These are phyloP conservation scores for Platichthys flesus DNA, from an alignment of 2,113 vertebrate genomes.

Conservation along the genomic window DNA sequence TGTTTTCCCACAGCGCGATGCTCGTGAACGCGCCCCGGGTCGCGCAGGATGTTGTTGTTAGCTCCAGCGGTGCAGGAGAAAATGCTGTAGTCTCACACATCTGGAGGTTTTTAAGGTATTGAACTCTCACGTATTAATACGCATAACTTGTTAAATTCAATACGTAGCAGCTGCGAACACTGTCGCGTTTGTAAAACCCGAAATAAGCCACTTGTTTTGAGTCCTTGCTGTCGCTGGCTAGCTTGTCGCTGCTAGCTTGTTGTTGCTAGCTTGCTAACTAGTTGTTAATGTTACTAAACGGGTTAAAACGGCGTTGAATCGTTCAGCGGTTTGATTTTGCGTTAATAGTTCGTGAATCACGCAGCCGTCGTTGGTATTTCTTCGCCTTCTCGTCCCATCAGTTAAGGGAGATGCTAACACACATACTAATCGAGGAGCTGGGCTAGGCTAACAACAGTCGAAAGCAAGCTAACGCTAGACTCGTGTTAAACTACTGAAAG, in stretches of 20 bases:
- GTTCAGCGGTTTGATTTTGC: accelerated
- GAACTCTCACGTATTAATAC: not conserved
- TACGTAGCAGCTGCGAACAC: not conserved
- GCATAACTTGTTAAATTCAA: too few species aligned
- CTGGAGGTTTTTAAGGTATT: slow-evolving; percentile 59
- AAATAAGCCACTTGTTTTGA: not conserved
- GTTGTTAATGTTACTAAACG: not conserved
- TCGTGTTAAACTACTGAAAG: not conserved
- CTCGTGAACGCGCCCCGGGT: slow-evolving; percentile 37
- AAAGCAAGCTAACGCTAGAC: not conserved
- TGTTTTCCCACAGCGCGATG: not conserved
- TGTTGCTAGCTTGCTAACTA: slow-evolving; percentile 34
- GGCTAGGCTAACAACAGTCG: slow-evolving; percentile 42
- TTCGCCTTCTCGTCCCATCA: accelerated
- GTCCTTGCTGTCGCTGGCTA: slow-evolving; percentile 19
- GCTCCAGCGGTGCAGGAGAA: slow-evolving; percentile 38
- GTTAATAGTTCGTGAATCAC: not conserved
- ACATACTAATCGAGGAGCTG: not conserved
- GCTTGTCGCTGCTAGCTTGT: not conserved
- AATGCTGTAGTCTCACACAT: slow-evolving; percentile 25
- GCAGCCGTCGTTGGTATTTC: accelerated
- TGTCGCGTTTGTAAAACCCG: not conserved
- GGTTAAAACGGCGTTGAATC: accelerated
- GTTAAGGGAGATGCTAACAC: not conserved
- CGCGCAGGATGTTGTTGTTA: slow-evolving; percentile 49